Conservation (phyloP, 2,797 vertebrate genomes). For the Austrolebias charrua region DNA sequence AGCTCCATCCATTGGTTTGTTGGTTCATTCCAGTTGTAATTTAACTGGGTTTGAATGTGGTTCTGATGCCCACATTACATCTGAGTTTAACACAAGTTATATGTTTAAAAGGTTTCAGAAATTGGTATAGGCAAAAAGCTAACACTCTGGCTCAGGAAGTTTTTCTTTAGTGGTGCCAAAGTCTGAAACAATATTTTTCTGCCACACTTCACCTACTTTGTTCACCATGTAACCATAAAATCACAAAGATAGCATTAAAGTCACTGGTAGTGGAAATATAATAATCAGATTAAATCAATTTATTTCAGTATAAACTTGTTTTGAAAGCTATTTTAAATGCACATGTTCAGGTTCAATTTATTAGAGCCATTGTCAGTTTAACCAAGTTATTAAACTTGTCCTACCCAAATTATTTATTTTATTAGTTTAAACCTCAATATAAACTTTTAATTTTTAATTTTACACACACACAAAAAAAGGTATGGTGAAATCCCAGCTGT, state of each 20-base stretch:
- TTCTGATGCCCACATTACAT: slow-evolving; percentile 32
- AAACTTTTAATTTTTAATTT: too few species aligned
- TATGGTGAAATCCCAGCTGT: not conserved
- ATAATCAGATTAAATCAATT: too few species aligned
- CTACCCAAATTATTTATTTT: too few species aligned
- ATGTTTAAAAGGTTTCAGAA: slow-evolving; percentile 10
- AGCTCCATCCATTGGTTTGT: slow-evolving; percentile 35
- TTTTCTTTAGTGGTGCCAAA: slow-evolving; percentile 7
- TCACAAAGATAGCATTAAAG: not conserved
- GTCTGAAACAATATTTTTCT: not conserved
- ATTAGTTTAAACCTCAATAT: too few species aligned
- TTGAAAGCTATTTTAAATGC: too few species aligned
- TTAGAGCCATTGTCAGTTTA: too few species aligned
- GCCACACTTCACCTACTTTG: not conserved
- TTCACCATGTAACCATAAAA: not conserved
- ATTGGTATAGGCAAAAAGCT: slow-evolving; percentile 8
- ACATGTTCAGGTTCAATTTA: too few species aligned
- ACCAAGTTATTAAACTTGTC: too few species aligned
- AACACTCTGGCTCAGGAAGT: slow-evolving; percentile 22
- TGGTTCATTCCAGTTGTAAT: slow-evolving; percentile 21
- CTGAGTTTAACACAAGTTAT: slow-evolving; percentile 23
- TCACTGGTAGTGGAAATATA: too few species aligned
- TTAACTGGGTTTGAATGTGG: slow-evolving; percentile 35
- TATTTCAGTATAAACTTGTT: too few species aligned
- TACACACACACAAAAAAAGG: too few species aligned